phyloP scores from a whole-genome alignment of 2,113 vertebrate genomes.

The Hippopotamus amphibius region DNA sequence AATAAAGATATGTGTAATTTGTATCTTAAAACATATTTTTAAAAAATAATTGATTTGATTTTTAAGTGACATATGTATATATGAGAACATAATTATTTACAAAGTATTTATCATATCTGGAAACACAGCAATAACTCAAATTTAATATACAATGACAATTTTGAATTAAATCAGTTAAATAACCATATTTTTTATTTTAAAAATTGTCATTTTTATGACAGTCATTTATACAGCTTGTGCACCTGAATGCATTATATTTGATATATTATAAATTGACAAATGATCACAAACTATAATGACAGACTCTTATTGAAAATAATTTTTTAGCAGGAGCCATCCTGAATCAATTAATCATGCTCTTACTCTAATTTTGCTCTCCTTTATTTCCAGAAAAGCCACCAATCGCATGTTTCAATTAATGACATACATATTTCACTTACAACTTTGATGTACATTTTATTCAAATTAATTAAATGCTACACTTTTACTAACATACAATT shows the following conservation, averaged over 20 bases:
- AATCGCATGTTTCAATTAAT: conserved; percentile 43
- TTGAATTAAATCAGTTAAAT: conserved; percentile 50
- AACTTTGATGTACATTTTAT: conserved; percentile 70
- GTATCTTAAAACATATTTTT: background rate
- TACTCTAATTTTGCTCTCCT: conserved; percentile 43
- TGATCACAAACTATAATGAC: conserved; percentile 55
- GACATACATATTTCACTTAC: conserved; percentile 49
- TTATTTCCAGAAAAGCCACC: conserved; percentile 44
- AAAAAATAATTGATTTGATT: background rate
- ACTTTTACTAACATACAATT: conserved; percentile 47
- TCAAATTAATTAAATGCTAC: conserved; percentile 51
- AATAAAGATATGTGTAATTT: conserved; percentile 33
- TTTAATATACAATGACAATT: conserved; percentile 23
- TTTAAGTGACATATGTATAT: conserved; percentile 23
- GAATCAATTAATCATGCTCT: conserved; percentile 69
- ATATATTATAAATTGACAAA: conserved; percentile 55
- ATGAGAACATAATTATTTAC: conserved; percentile 39
- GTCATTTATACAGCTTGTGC: conserved; percentile 7
- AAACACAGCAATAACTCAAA: conserved; percentile 37
- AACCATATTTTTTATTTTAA: conserved; percentile 9
- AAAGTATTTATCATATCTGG: conserved; percentile 36
- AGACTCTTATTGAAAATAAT: conserved; percentile 52
- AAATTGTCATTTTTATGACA: conserved; percentile 48
- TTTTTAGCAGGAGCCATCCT: conserved; percentile 59
- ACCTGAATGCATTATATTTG: conserved; percentile 41